Evolutionary conservation across 2,113 vertebrate species (phyloP), one percentile per base, ranked within the genome.

Genomic region (Ageneiosus marmoratus): DNA sequence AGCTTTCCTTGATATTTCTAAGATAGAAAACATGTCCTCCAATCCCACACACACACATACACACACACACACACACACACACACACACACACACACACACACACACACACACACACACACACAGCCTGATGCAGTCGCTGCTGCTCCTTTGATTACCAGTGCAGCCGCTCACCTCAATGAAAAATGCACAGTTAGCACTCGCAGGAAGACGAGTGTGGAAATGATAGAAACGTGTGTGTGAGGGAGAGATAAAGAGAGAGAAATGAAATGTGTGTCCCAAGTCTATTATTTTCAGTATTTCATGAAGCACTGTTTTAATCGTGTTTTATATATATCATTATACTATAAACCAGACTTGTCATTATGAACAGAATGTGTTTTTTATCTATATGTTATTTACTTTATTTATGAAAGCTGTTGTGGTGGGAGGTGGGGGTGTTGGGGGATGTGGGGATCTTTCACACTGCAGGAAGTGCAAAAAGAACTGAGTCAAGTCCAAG

Each of bases 161-260:
- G 87, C 91, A 89, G 87, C 81, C 55, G 77, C 86, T 90, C 89
- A 85, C 88, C 85, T 87, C 86, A 86, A 91, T 91, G 88, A 92
- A 92, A 90, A 73, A 48, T 91, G 91, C 91, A 90, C 87, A 89
- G 88, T 91, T 91, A 86, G 92, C 91, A 93, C 87, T 93, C 89
- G 44, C 85, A 77, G 84, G 82, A 87, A 84, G 63, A 88, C n/a
- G 13, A 53, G n/a, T 58, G 32, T 50, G 18, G 63, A 32, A 89
- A 84, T 88, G 81, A 80, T 72, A 8, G 41, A 46, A 72, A 15
- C 24, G 79, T 87, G 81, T 70, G 77, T 62, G 76, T 44, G 65
- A n/a, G 65, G n/a, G 37, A 44, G 67, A 70, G 32, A 67, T 8
- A 41, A 10, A 76, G 78, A 32, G 41, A 32, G 78, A n/a, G 83